Evolutionary conservation across 2,797 vertebrate genomes (phyloP), one percentile per base, ranked within the genome.

Genomic region (Melanotaenia pygmaea): DNA sequence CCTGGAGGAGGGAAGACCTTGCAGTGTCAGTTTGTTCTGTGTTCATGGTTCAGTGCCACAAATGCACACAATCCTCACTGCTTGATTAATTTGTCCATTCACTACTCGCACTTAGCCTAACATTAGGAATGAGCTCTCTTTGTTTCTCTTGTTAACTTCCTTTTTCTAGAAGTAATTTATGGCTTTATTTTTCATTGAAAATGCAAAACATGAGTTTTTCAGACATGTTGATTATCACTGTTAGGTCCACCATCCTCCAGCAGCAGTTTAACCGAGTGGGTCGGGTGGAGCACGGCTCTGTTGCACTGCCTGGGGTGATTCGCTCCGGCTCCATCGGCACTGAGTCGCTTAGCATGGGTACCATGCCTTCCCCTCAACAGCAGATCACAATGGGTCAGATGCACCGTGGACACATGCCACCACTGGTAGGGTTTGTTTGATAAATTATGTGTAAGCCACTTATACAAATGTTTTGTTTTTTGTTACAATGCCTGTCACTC

Each of bases 321-420:
- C 96, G 98, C 43, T 99, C 98, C 0, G 97, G 98, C 60, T 98
- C 98, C 70, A 89, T 95, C 0, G 97, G 98, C 34, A 96, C 97
- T 0, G 98, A 99, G 93, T 96, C 95, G 0, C 97, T 98, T 88
- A 98, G 98, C 64, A 62, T 97, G 67, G 98, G 98, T 90, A 96
- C 95, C 78, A 99, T 99, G 97, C 98, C 98, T 12, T 97, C 96
- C 0, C 94, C 98, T 0, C 98, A 99, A 86, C 98, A 99, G 84
- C 98, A 99, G 87, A 95, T 99, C 90, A 97, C 95, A 26, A 96
- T 94, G 12, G 98, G 97, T 53, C 98, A 99, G 90, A 99, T 99
- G 97, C 98, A 99, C 93, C 94, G 96, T 58, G 98, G 98, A 72
- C 98, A 99, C 83, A 99, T 99, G 98, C 97, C 98, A 30, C 98